Conservation (phyloP, 37 sponge, comb jelly and placozoan genomes). For the Halichondria panicea region DNA sequence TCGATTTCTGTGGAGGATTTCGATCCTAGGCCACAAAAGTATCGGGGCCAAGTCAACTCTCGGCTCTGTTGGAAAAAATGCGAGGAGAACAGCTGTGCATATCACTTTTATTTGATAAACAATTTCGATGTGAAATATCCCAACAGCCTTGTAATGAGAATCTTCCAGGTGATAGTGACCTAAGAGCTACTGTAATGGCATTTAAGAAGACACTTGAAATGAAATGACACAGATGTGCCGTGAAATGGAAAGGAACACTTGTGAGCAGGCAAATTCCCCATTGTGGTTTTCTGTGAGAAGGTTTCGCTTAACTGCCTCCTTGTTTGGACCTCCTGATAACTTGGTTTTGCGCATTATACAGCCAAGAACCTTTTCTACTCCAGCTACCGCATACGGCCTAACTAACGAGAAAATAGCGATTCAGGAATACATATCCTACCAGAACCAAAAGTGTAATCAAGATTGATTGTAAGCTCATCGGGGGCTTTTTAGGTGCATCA, state of each 20-base stretch:
- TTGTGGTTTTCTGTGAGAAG: not conserved
- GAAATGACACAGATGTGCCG: too few relatives aligned
- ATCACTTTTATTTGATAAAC: not conserved
- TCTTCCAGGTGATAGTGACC: too few relatives aligned
- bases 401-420: not conserved
- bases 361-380: not conserved
- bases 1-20: not conserved
- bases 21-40: not conserved
- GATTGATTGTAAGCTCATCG: too few relatives aligned
- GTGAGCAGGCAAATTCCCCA: too few relatives aligned
- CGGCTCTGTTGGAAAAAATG: not conserved
- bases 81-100: not conserved
- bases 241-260: too few relatives aligned
- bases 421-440: not conserved
- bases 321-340: not conserved
- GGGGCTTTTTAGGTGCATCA: slow-evolving; percentile 16
- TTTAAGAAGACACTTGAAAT: too few relatives aligned
- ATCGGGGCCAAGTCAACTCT: not conserved
- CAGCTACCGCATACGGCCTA: not conserved
- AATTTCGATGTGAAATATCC: too few relatives aligned
- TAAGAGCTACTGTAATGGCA: too few relatives aligned
- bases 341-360: not conserved
- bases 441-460: not conserved
- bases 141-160: too few relatives aligned
- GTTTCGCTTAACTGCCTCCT: not conserved